These are phyloP conservation scores for Tridacna gigas DNA, from an alignment of 2,888 invertebrate species.

Conservation along the genomic window DNA sequence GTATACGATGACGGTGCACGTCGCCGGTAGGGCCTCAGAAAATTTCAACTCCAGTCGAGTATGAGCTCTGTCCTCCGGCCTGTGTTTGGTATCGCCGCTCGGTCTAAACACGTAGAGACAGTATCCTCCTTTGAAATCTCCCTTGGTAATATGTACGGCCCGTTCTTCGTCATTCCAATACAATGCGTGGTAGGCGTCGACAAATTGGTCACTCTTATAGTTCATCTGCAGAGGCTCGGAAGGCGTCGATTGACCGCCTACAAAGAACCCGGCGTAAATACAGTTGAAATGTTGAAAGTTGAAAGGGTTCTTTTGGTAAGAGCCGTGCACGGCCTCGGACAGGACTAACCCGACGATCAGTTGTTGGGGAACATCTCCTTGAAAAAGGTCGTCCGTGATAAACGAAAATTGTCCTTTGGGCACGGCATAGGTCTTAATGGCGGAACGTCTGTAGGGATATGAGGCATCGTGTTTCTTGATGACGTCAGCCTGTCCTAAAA, in stretches of 20 bases:
- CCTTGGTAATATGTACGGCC: slow-evolving; percentile 11
- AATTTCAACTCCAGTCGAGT: slow-evolving; percentile 38
- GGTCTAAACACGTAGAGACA: slow-evolving; percentile 32
- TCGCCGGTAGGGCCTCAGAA: no score
- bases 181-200: slow-evolving; percentile 19
- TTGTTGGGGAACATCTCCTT: slow-evolving; percentile 44
- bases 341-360: slow-evolving; percentile 42
- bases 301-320: slow-evolving; percentile 41
- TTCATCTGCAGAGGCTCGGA: slow-evolving; percentile 34
- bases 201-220: slow-evolving; percentile 31
- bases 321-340: slow-evolving; percentile 28
- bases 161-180: background rate
- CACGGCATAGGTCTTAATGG: slow-evolving; percentile 41
- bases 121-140: slow-evolving; percentile 26
- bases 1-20: no score
- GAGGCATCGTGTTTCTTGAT: slow-evolving; percentile 32
- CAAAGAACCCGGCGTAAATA: slow-evolving; percentile 41
- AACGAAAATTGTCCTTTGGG: slow-evolving; percentile 42
- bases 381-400: slow-evolving; percentile 40
- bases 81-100: slow-evolving; percentile 5
- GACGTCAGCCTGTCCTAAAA: slow-evolving; percentile 30
- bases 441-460: slow-evolving; percentile 46
- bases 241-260: slow-evolving; percentile 36
- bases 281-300: slow-evolving; percentile 43
- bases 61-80: slow-evolving; percentile 24